These are phyloP conservation scores for Nematolebias whitei DNA, from an alignment of 2,113 vertebrate species.

Conservation along the genomic window DNA sequence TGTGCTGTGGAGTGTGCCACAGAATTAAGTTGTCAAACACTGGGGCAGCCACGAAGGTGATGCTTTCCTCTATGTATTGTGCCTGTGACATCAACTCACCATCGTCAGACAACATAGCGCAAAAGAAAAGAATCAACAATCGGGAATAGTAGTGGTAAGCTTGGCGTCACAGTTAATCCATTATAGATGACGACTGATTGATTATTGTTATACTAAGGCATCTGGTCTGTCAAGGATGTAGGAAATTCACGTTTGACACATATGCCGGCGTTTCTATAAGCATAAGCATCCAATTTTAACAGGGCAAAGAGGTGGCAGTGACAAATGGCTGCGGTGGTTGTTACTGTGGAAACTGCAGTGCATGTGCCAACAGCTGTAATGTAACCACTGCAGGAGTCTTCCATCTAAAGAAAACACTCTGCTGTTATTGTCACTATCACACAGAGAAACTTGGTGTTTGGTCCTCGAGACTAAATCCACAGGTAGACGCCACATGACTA, in stretches of 20 bases:
- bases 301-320: constrained; percentile 61
- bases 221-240: constrained; percentile 39
- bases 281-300: constrained; percentile 49
- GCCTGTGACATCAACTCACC: constrained; percentile 36
- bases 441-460: constrained; percentile 23
- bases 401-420: constrained; percentile 24
- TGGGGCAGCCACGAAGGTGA: constrained; percentile 42
- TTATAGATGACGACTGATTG: constrained; percentile 24
- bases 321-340: constrained; percentile 60
- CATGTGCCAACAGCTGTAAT: constrained; percentile 56
- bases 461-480: constrained; percentile 26
- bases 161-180: constrained; percentile 1
- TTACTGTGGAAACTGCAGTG: constrained; percentile 70
- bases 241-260: constrained; percentile 13
- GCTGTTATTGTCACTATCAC: constrained; percentile 29
- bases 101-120: neutral
- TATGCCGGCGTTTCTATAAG: constrained; percentile 44
- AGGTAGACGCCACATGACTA: constrained; percentile 6
- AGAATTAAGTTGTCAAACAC: constrained; percentile 73
- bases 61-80: constrained; percentile 58
- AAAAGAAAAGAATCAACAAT: constrained; percentile 16
- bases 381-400: constrained; percentile 48
- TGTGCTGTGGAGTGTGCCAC: constrained; percentile 57
- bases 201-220: constrained; percentile 38
- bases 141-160: neutral